These are phyloP conservation scores for Adelosebastes latens DNA, from an alignment of 2,797 vertebrate species.

Conservation along the genomic window DNA sequence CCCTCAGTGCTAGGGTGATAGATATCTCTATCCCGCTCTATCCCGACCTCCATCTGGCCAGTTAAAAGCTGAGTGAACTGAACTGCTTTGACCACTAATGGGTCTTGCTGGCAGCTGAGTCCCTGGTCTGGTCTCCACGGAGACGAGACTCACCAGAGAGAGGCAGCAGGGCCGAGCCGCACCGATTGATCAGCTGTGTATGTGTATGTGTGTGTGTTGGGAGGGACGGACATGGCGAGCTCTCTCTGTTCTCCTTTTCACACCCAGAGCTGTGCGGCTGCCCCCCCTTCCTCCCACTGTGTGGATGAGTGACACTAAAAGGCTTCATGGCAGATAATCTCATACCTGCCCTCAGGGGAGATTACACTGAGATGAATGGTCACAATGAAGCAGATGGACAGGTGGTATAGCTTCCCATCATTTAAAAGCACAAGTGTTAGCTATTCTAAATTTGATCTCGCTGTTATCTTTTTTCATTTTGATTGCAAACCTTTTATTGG, in stretches of 20 bases:
- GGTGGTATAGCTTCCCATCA: neutral
- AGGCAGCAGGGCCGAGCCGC: conserved; percentile 30
- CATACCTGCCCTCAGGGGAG: conserved; percentile 46
- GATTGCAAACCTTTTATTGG: neutral
- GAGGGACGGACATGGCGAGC: conserved; percentile 12
- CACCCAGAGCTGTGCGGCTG: conserved; percentile 1
- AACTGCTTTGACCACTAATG: conserved; percentile 72
- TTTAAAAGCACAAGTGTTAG: neutral
- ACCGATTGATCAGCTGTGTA: conserved; percentile 50
- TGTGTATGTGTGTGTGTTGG: conserved; percentile 8
- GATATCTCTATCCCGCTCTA: conserved; percentile 38
- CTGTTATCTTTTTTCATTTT: neutral
- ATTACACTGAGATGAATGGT: conserved; percentile 32
- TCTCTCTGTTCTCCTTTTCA: conserved; percentile 10
- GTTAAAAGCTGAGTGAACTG: conserved; percentile 59
- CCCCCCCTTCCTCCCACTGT: conserved; percentile 12
- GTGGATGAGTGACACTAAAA: conserved; percentile 37
- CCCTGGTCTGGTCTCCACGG: conserved; percentile 73
- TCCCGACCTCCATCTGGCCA: conserved; percentile 60
- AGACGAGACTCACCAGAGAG: conserved; percentile 61
- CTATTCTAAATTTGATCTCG: neutral
- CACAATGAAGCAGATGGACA: conserved; percentile 2
- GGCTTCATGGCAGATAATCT: conserved; percentile 40
- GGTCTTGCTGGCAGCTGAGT: conserved; percentile 63
- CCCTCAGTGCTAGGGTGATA: conserved; percentile 16